Base-by-base conservation (phyloP, 2,113 vertebrate genomes). In the Zosterops japonicus region DNA sequence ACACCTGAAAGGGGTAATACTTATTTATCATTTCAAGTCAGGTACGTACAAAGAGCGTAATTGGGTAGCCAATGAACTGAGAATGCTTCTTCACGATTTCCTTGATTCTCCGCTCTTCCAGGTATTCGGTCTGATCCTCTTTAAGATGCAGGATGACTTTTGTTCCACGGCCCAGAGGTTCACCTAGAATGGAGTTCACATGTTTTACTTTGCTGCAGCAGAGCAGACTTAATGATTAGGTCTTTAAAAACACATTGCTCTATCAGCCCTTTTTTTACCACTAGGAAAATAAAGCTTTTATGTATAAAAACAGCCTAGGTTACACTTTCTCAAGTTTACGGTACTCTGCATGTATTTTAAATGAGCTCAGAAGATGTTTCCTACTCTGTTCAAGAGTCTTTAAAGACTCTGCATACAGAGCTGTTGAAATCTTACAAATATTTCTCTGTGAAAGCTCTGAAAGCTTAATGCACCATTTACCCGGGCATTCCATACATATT, bases 41-140 rank as follows among this genome's bases (percentile, higher is more conserved):
- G 3, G 4, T 23, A 98, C 98, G 1, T 97, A 98, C 98, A 36
- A 98, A 98, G 1, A 98, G 97, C 0, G 98, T 98, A 23, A 98
- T 98, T 1, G 98, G 98, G 53, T 98, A 98, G n/a, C 98, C 98
- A 0, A 98, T 98, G 44, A 98, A 98, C 87, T 98, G 98, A 2
- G 98, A 98, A 44, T 98, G 98, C n/a, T 98, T 98, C 94, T 98
- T 98, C 60, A 98, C 98, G 0, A 98, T 98, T 76, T 98, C 98
- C 87, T 98, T 98, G 59, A 98, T 96, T 2, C 98, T 83, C 5
- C 97, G 89, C n/a, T 98, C 98, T 50, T 98, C 98, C 49, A 98
- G 29, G 52, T 98, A 98, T 6, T 98, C 98, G 0, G 97, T 98
- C 12, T 98, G 98, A 84, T 98, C 98, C 59, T 98, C 98, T 23